Evolutionary conservation across 2,797 vertebrate species (phyloP).

Genomic region (Sandelia bainsii): DNA sequence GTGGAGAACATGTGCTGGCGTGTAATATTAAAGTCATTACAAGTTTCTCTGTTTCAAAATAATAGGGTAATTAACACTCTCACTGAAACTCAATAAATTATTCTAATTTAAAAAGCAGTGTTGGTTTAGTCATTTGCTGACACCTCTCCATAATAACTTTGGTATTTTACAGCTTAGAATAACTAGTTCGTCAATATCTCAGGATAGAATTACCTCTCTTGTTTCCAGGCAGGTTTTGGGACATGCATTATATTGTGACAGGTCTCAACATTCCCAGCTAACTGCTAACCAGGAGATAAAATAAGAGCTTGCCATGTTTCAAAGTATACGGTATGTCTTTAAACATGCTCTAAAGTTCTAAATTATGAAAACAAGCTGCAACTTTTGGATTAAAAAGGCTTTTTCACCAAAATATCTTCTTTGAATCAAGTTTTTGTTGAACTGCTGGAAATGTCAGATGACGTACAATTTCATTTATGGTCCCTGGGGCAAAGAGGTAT

Average conservation of each 20-base stretch:
- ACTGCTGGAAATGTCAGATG: slow-evolving; percentile 6
- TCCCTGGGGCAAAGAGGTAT: slow-evolving; percentile 5
- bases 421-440: not conserved
- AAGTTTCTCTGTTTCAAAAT: slow-evolving; percentile 42
- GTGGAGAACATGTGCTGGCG: slow-evolving; percentile 34
- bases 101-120: slow-evolving; percentile 61
- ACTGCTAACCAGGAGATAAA: not conserved
- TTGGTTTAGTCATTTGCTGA: slow-evolving; percentile 50
- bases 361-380: not conserved
- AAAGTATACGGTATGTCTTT: not conserved
- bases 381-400: not conserved
- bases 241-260: slow-evolving; percentile 2
- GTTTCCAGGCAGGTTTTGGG: slow-evolving; percentile 36
- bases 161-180: slow-evolving; percentile 53
- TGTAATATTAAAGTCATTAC: slow-evolving; percentile 37
- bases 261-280: not conserved
- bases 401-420: slow-evolving; percentile 1
- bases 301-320: not conserved
- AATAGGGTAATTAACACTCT: slow-evolving; percentile 65
- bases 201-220: slow-evolving; percentile 29
- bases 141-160: slow-evolving; percentile 48
- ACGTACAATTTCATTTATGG: not conserved
- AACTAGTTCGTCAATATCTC: slow-evolving; percentile 35
- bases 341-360: not conserved
- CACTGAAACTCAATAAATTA: slow-evolving; percentile 49